Evolutionary conservation across 53 echinoderm and acorn worm species (phyloP).

Genomic region (Crossaster papposus): DNA sequence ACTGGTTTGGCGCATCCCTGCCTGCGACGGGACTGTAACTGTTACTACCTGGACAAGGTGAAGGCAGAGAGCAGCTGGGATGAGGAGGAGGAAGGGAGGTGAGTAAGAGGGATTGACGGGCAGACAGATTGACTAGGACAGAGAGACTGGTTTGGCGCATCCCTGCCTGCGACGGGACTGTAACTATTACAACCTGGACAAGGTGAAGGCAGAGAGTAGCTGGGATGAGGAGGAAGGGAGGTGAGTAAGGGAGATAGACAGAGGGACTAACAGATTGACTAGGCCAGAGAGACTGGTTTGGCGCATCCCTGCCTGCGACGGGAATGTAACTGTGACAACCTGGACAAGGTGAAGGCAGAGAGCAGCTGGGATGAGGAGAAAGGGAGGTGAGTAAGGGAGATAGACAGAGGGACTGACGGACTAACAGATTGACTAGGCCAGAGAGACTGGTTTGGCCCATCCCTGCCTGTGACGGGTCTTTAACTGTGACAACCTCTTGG

Average conservation of each 20-base stretch:
- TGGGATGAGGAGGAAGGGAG: conserved; percentile 32
- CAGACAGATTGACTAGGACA: conserved; percentile 1
- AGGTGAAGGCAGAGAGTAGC: background rate
- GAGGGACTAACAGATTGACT: background rate
- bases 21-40: conserved; percentile 57
- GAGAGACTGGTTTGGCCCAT: too few relatives aligned
- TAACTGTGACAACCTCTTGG: conserved; percentile 28
- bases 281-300: background rate
- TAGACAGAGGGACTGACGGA: too few relatives aligned
- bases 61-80: background rate
- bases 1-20: conserved; percentile 73
- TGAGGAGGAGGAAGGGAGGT: conserved; percentile 67
- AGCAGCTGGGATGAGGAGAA: conserved; percentile 83
- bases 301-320: too few relatives aligned
- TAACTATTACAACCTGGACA: conserved; percentile 48
- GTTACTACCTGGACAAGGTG: background rate
- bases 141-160: conserved; percentile 37
- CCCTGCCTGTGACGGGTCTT: conserved; percentile 22
- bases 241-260: background rate
- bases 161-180: conserved; percentile 77
- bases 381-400: background rate
- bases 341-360: conserved; percentile 74
- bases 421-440: too few relatives aligned
- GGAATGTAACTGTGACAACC: conserved; percentile 53
- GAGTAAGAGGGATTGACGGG: background rate